Evolutionary conservation across 2,113 vertebrate genomes (phyloP).

Genomic region (Cairina moschata): DNA sequence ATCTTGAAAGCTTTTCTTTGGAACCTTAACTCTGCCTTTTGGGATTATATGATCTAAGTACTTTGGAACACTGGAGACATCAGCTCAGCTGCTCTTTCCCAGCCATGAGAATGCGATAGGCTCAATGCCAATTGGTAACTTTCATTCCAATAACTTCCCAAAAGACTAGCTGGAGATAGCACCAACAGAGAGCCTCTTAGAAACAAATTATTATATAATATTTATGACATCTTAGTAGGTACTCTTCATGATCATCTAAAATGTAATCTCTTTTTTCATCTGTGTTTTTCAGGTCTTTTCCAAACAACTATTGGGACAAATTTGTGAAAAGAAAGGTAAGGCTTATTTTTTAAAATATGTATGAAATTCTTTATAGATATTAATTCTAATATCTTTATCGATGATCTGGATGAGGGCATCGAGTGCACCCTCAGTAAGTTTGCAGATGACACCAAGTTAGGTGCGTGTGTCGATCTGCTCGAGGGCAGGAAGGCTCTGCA

Average conservation of each 20-base stretch:
- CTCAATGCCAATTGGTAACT: neutral
- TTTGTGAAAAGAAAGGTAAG: conserved; percentile 92
- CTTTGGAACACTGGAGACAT: neutral
- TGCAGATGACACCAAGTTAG: too few relatives aligned
- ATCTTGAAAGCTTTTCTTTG: neutral
- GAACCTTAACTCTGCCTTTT: neutral
- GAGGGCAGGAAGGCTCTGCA: too few relatives aligned
- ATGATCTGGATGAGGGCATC: too few relatives aligned
- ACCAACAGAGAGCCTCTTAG: neutral
- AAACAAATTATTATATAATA: neutral
- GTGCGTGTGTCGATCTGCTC: too few relatives aligned
- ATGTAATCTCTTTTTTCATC: neutral
- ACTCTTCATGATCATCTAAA: neutral
- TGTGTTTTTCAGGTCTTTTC: conserved; percentile 88
- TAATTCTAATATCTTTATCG: too few relatives aligned
- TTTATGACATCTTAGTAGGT: neutral
- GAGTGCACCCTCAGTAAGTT: too few relatives aligned
- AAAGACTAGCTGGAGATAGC: neutral
- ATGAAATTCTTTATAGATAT: neutral
- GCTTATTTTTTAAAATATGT: neutral
- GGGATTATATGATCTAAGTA: neutral
- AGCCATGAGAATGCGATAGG: neutral
- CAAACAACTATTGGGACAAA: conserved; percentile 98
- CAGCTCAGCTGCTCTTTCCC: neutral
- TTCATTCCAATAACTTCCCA: neutral